Base-by-base conservation (phyloP, 2,797 vertebrate species). In the Phyllotis vaccarum region DNA sequence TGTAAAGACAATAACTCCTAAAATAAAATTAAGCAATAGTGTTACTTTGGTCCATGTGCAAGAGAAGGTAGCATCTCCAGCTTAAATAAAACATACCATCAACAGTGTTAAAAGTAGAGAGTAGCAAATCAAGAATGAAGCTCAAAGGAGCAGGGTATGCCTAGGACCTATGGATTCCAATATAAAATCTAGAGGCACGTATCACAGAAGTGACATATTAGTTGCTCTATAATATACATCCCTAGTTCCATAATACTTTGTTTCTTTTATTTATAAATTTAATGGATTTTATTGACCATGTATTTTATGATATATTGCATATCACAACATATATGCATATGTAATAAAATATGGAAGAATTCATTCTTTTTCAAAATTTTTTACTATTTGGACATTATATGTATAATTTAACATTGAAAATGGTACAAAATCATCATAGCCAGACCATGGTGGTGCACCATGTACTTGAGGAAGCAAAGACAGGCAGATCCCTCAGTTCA, bases 1-100 rank as follows among this genome's bases (percentile, higher is more conserved):
- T 68, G 78, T 21, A 76, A 43, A 94, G 66, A 96, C 27, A 74
- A 83, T 7, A 6, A 88, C 68, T 95, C 49, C 37, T 13, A 94
- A 79, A 93, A 58, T 21, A 7, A 58, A 58, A 58, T 22, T 70
- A 17, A 66, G 43, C 22, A 27, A 8, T 72, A 29, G n/a, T 82
- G 0, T 68, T 62, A 70, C 0, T 40, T 27, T 89, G 3, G 10
- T 56, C 19, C 29, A 94, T 40, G 92, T 37, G 7, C 1, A 89
- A 91, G 3, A 93, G 6, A 4, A 70, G 13, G 79, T 29, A 68
- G 19, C 66, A 19, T 82, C 43, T 52, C 3, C 21, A 83, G 12
- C 2, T 21, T 37, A 83, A 60, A 86, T 40, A 22, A 82, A 86
- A 22, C 19, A 54, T 31, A n/a, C 12, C 0, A 37, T n/a, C 8